These are phyloP conservation scores for Caenorhabditis zanzibari DNA, from an alignment of 2,888 invertebrate species.

Conservation along the genomic window DNA sequence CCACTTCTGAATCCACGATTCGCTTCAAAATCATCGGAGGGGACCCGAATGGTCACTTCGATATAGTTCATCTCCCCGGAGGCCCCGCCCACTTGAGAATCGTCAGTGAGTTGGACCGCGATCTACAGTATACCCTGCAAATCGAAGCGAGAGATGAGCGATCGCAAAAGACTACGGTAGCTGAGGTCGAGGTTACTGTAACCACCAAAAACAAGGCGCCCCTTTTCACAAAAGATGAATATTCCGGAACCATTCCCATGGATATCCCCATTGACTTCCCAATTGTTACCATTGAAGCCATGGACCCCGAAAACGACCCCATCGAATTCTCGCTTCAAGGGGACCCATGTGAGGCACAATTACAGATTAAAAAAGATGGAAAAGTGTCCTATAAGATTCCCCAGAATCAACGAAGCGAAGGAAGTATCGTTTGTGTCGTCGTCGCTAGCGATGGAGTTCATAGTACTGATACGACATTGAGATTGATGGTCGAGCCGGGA, in stretches of 20 bases:
- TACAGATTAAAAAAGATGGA: constrained; percentile 63
- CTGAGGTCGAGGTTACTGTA: constrained; percentile 57
- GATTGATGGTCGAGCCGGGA: constrained; percentile 33
- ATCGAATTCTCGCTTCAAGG: constrained; percentile 60
- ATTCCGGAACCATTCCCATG: constrained; percentile 38
- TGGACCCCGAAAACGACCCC: constrained; percentile 59
- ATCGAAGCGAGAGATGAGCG: constrained; percentile 65
- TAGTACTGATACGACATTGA: constrained; percentile 29
- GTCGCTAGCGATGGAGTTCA: constrained; percentile 64
- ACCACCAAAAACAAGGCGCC: constrained; percentile 8
- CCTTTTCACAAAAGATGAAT: constrained; percentile 48
- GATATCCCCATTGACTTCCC: constrained; percentile 64
- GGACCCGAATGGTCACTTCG: constrained; percentile 62
- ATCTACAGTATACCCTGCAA: constrained; percentile 33
- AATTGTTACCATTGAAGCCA: constrained; percentile 65
- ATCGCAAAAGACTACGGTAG: constrained; percentile 30
- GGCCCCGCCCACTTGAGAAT: constrained; percentile 43
- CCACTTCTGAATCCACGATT: constrained; percentile 31
- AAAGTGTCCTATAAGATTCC: constrained; percentile 52
- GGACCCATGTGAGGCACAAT: constrained; percentile 50
- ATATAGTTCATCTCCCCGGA: constrained; percentile 48
- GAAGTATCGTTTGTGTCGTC: constrained; percentile 56
- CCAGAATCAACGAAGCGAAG: constrained; percentile 17
- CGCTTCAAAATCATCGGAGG: constrained; percentile 65
- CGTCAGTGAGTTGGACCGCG: constrained; percentile 37